Base-by-base conservation (phyloP, 53 echinoderm and acorn worm species). In the Actinopyga echinites region DNA sequence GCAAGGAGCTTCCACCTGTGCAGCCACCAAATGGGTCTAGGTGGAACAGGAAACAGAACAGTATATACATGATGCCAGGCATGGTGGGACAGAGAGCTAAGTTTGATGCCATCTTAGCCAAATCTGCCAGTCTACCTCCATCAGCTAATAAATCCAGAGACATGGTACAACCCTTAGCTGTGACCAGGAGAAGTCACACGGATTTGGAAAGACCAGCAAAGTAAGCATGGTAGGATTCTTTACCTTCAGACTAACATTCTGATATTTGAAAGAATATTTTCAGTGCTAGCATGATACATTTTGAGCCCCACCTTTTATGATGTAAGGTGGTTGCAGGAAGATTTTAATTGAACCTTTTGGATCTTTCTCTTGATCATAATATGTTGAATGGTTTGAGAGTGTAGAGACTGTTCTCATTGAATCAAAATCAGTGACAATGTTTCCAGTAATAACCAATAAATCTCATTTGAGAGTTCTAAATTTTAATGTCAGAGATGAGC, bases 1-100 rank as follows among this genome's bases (percentile, higher is more conserved):
- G 78, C 25, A 83, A 87, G 28, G 95, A 92, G 49, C 84, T 95
- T 64, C 95, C 95, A 5, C 95, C 95, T 0, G 91, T 95, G 17
- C 82, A 85, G 32, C 94, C 92, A 52, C 94, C 94, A 44, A 89
- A 87, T 30, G 91, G 91, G 59, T 88, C 91, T 58, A 64, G 90
- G 24, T 91, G 87, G 86, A 89, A 86, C 15, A 85, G 93, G 25
- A 71, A 84, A 13, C 91, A 85, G 19, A 91, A 85, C 79, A 88
- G 74, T 65, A 86, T 97, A 87, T 97, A 97, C 90, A 92, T 97
- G 83, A 97, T 97, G 97, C 97, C 97, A 4, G 90, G 94, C 33
- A 87, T 94, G 93, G 86, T 97, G 15, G 93, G 97, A 32, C 91
- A 91, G 28, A 97, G 94, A 90, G 91, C 94, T 77, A 83, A 92